Conservation (phyloP, 2,797 vertebrate species). For the Neosilurus mollespiculum region DNA sequence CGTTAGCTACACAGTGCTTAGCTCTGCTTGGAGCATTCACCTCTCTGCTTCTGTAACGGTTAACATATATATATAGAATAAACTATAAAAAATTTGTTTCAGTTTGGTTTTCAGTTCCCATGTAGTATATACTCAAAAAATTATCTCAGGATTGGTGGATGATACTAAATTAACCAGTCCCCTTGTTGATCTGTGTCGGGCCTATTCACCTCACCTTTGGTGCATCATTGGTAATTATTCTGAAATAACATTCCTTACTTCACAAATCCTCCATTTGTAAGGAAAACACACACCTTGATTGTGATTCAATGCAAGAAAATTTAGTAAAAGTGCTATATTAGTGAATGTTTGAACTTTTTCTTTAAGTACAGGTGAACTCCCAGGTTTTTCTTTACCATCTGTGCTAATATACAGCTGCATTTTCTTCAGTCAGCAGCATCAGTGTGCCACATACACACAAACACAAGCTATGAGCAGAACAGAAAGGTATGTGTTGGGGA, state of each 20-base stretch:
- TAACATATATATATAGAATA: too few relatives aligned
- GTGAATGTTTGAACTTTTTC: neutral
- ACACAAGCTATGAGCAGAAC: constrained; percentile 7
- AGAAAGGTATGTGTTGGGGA: neutral
- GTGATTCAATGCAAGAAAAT: neutral
- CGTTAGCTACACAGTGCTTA: too few relatives aligned
- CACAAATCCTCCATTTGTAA: constrained; percentile 1
- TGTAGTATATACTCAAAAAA: too few relatives aligned
- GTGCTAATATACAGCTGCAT: neutral
- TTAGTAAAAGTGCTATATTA: neutral
- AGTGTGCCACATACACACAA: constrained; percentile 1
- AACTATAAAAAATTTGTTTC: too few relatives aligned
- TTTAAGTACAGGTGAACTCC: neutral
- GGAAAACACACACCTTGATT: neutral
- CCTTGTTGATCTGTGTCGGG: too few relatives aligned
- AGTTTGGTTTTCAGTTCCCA: too few relatives aligned
- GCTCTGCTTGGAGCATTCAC: too few relatives aligned
- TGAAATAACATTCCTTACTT: neutral
- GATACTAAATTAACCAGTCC: too few relatives aligned
- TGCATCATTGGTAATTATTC: too few relatives aligned
- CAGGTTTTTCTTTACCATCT: neutral
- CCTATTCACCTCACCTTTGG: too few relatives aligned
- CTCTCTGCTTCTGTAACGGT: too few relatives aligned
- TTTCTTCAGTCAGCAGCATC: constrained; percentile 7
- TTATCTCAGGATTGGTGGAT: too few relatives aligned